Evolutionary conservation across 35 echinoderm and acorn worm species (phyloP), one percentile per base, ranked within the genome.

Genomic region (Heliocidaris tuberculata): DNA sequence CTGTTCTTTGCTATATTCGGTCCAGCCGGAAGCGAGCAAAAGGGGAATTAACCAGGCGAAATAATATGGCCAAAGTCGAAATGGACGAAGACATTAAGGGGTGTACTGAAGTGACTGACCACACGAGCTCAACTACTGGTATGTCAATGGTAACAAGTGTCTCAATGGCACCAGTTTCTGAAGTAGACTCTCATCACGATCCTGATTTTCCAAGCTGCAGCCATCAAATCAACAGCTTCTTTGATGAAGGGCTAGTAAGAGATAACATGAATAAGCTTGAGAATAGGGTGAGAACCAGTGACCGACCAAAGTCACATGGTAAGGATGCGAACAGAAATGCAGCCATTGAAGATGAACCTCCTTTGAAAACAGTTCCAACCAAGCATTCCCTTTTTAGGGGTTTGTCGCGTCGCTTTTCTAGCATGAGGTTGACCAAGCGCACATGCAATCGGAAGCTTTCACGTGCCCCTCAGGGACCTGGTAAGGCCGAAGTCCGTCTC

Each of bases 401-500:
- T 78, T 78, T 78, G 65, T 78, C 65, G 65, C 65, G 65, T n/a
- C 87, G 5, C 32, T 89, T 89, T 48, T 47, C 31, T 48, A 48
- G 31, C 32, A 89, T 42, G 4, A 89, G 29, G 47, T 48, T 32
- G 87, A 32, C 13, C 10, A 48, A 13, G 15, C 31, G 31, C 5
- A n/a, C 31, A 32, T 31, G 24, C 65, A 13, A 15, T 86, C 85
- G 85, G 31, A 86, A 56, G 52, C 52, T 4, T 78, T 48, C 31
- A 47, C 31, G 19, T 17, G 5, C 7, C 13, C 12, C 12, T 1
- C 87, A 48, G 87, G 47, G 47, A 17, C 47, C 87, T 19, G 47
- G 87, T 17, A 89, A 89, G 32, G 87, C 87, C 17, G 87, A 89
- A n/a, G 24, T 32, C 87, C 87, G 87, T 32, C 87, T 89, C 17